phyloP scores from a whole-genome alignment of 2,797 vertebrate species.

The Tachyglossus aculeatus region DNA sequence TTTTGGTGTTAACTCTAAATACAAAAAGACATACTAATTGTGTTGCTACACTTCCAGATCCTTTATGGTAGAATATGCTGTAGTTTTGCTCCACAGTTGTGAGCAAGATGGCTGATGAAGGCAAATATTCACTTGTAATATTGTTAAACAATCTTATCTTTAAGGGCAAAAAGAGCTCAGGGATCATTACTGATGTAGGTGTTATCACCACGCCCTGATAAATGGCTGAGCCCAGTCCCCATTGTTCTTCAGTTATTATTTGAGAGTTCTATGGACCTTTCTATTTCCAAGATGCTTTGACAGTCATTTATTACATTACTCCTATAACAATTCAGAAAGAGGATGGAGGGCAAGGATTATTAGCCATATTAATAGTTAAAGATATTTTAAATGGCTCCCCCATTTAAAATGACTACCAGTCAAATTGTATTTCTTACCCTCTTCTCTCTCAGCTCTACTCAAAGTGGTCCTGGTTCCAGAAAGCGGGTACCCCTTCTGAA shows the following conservation, averaged over 20 bases:
- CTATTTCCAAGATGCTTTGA: neutral
- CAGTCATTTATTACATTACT: neutral
- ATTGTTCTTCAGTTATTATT: neutral
- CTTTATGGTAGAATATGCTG: too few species aligned
- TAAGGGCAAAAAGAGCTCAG: neutral
- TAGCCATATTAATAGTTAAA: too few species aligned
- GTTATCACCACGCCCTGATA: neutral
- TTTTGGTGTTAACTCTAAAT: neutral
- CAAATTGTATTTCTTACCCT: too few species aligned
- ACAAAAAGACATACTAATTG: neutral
- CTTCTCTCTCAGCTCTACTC: too few species aligned
- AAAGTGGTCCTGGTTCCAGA: too few species aligned
- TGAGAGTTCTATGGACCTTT: neutral
- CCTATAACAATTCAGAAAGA: too few species aligned
- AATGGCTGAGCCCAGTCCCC: neutral
- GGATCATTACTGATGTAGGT: neutral
- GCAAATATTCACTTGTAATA: neutral
- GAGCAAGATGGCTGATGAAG: neutral
- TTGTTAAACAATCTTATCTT: neutral
- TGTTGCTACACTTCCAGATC: neutral
- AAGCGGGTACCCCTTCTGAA: too few species aligned
- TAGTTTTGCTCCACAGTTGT: too few species aligned
- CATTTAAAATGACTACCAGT: neutral
- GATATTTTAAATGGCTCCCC: neutral
- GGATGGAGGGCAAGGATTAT: too few species aligned